phyloP scores from a whole-genome alignment of 1,140 invertebrate species.

The Druon quercuslanigerum region DNA sequence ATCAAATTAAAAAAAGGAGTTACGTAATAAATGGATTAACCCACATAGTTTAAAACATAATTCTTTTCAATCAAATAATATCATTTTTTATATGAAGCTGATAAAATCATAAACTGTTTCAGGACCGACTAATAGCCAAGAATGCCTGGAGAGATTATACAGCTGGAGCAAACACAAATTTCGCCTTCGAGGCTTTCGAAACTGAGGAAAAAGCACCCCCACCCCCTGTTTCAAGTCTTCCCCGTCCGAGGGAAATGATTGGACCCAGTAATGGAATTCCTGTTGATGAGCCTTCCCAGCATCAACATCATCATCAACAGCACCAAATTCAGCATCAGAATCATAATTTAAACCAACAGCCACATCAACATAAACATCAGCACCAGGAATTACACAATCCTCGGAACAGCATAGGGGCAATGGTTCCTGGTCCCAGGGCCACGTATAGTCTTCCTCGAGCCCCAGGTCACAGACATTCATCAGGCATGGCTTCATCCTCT shows the following conservation, averaged over 20 bases:
- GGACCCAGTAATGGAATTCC: conserved; percentile 54
- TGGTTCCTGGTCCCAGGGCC: conserved; percentile 68
- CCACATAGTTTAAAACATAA: no score
- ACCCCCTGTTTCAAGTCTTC: conserved; percentile 67
- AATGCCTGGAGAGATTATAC: conserved; percentile 92
- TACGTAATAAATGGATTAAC: no score
- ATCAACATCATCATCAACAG: conserved; percentile 36
- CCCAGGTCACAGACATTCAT: conserved; percentile 62
- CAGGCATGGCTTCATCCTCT: conserved; percentile 39
- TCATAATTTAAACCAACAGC: conserved; percentile 69
- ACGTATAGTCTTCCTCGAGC: conserved; percentile 74
- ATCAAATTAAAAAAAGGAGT: no score
- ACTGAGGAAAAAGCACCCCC: conserved; percentile 82
- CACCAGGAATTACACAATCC: conserved; percentile 42
- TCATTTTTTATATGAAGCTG: no score
- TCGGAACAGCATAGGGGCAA: conserved; percentile 45
- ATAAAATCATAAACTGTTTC: conserved; percentile 39
- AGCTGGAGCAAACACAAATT: conserved; percentile 86
- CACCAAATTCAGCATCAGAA: conserved; percentile 64
- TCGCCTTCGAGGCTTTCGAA: conserved; percentile 90
- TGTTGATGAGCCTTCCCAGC: conserved; percentile 51
- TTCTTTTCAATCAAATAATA: no score
- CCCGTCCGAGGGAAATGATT: conserved; percentile 70
- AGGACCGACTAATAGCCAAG: conserved; percentile 88
- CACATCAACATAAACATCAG: conserved; percentile 31